Conservation (phyloP, 2,113 vertebrate genomes). For the Pleuronectes platessa region DNA sequence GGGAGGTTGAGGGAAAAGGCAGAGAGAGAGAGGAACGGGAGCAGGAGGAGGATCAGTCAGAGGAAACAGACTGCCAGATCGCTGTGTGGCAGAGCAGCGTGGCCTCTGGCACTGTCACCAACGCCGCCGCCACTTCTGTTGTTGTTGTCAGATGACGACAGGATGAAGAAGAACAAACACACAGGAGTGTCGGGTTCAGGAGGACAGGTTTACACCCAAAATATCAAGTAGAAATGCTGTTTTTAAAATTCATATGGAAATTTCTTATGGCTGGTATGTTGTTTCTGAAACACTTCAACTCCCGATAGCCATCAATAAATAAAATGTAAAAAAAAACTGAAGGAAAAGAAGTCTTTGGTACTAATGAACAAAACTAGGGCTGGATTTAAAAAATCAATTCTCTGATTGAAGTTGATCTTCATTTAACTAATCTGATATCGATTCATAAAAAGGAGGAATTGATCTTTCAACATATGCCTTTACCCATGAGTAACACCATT, state of each 20-base stretch:
- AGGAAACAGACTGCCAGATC: slow-evolving; percentile 67
- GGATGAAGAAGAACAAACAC: slow-evolving; percentile 47
- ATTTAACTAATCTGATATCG: no score
- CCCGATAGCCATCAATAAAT: no score
- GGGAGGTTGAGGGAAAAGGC: background rate
- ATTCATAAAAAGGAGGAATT: no score
- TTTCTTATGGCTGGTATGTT: background rate
- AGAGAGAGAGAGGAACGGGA: background rate
- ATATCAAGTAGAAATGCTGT: background rate
- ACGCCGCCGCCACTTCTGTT: slow-evolving; percentile 26
- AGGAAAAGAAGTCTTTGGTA: no score
- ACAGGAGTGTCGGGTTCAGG: slow-evolving; percentile 19
- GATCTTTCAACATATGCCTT: no score
- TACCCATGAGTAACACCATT: no score
- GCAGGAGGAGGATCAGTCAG: slow-evolving; percentile 8
- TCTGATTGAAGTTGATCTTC: no score
- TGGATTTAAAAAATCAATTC: no score
- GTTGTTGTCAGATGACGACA: slow-evolving; percentile 63
- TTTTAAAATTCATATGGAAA: background rate
- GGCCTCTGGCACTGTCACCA: slow-evolving; percentile 67
- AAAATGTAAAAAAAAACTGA: no score
- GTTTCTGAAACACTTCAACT: no score
- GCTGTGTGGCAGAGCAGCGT: slow-evolving; percentile 56
- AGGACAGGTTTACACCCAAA: slow-evolving; percentile 14
- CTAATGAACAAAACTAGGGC: no score